Evolutionary conservation across 2,888 invertebrate genomes (phyloP).

Genomic region (Pristionchus exspectatus): DNA sequence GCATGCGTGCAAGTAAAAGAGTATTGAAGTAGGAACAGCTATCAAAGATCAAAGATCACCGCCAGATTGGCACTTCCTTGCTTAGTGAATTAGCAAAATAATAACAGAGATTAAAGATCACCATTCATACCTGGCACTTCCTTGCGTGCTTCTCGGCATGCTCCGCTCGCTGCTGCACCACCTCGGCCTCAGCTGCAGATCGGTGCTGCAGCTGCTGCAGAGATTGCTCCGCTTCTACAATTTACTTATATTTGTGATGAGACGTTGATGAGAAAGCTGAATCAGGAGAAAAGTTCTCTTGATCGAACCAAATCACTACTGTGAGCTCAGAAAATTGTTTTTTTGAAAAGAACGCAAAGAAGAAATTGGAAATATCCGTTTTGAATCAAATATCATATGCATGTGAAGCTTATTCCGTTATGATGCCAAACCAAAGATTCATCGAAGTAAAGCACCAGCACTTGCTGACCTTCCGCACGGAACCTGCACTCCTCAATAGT

Average conservation of each 20-base stretch:
- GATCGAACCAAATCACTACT: no score
- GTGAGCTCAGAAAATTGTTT: no score
- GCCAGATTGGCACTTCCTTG: background rate
- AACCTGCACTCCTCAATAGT: background rate
- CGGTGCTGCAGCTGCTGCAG: constrained; percentile 14
- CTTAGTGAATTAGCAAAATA: background rate
- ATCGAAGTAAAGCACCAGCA: no score
- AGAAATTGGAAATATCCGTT: no score
- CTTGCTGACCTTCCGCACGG: background rate
- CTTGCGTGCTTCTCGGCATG: constrained; percentile 9
- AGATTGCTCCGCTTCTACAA: no score
- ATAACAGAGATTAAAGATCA: background rate
- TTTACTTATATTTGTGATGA: no score
- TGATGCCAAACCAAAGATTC: background rate
- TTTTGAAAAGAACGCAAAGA: no score
- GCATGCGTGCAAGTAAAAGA: no score
- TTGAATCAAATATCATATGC: background rate
- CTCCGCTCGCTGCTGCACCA: background rate
- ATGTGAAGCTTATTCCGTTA: background rate
- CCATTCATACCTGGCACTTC: constrained; percentile 15
- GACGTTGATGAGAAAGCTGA: no score
- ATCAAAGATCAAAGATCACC: background rate
- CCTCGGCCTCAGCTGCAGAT: background rate
- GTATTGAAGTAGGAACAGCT: no score
- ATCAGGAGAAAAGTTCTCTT: no score